These are phyloP conservation scores for Callithrix jacchus DNA, from an alignment of 2,113 vertebrate genomes.

Conservation along the genomic window DNA sequence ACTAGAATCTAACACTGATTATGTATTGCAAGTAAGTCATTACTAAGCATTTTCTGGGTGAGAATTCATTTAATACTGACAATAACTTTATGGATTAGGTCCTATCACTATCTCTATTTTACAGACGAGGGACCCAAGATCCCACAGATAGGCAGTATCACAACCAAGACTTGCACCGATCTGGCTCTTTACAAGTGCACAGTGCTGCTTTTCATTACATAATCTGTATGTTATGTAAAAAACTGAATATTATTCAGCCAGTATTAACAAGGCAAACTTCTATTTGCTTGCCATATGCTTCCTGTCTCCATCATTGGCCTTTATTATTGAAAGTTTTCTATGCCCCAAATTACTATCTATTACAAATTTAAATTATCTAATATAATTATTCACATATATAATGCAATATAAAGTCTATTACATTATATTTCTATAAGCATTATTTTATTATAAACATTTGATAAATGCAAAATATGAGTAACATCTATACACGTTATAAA, in stretches of 20 bases:
- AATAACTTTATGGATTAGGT: not conserved
- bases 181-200: not conserved
- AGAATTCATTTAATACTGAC: not conserved
- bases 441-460: constrained; percentile 26
- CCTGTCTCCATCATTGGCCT: not conserved
- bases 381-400: no score
- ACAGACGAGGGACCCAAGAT: not conserved
- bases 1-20: not conserved
- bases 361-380: no score
- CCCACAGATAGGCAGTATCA: not conserved
- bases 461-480: not conserved
- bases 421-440: not conserved
- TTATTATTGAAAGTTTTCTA: not conserved
- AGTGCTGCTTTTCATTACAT: not conserved
- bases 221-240: not conserved
- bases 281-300: not conserved
- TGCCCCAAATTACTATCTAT: not conserved
- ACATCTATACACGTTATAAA: not conserved
- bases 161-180: not conserved
- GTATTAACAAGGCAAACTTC: not conserved
- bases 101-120: not conserved
- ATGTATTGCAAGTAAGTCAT: not conserved
- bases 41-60: constrained; percentile 36
- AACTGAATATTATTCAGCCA: not conserved
- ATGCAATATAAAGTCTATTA: not conserved